A percentile compares a stretch with the other conserved stretches of the same genome.
phyloP scores from a whole-genome alignment of 2,797 vertebrate genomes.

The Mormyrus hasselquistii region DNA sequence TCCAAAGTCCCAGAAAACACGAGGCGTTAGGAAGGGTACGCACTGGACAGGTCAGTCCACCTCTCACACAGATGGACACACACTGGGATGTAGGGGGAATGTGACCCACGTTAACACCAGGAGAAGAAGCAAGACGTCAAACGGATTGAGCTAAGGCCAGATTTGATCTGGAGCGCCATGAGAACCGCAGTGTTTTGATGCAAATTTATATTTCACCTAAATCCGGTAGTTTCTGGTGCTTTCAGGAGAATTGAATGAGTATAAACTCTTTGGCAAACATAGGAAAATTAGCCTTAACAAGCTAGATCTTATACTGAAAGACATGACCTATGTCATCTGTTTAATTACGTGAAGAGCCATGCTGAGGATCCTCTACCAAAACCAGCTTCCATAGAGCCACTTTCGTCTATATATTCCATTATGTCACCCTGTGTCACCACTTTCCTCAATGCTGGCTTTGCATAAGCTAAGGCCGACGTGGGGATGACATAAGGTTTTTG shows the following conservation, averaged over 20 bases:
- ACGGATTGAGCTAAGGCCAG: neutral
- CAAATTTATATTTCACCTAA: neutral
- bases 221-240: neutral
- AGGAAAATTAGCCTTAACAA: neutral
- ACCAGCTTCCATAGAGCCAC: neutral
- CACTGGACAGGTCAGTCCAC: neutral
- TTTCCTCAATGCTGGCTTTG: neutral
- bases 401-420: neutral
- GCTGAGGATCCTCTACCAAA: neutral
- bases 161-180: neutral
- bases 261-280: neutral
- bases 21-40: neutral
- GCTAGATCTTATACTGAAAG: neutral
- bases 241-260: neutral
- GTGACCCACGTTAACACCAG: neutral
- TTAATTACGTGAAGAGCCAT: neutral
- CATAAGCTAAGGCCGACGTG: neutral
- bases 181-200: neutral
- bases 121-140: neutral
- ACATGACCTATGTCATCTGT: neutral
- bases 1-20: neutral
- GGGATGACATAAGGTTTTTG: constrained; percentile 23
- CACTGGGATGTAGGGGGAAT: neutral
- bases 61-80: neutral
- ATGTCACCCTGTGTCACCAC: neutral